Evolutionary conservation across 2,888 invertebrate species (phyloP).

Genomic region (Torymus aiolomorphi): DNA sequence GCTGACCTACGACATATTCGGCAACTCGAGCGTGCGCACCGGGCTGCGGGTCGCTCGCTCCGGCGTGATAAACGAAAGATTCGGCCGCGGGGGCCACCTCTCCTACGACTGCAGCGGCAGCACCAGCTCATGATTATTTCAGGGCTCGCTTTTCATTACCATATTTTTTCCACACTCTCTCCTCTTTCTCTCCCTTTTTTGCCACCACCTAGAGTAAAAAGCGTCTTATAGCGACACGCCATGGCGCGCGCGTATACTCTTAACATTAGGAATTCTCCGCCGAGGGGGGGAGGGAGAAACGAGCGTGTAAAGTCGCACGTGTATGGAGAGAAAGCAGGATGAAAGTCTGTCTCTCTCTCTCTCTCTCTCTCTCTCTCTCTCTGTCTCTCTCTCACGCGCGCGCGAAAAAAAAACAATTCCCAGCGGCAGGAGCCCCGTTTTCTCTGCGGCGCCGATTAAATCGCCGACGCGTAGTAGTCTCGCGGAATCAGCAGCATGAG

Average conservation of each 20-base stretch:
- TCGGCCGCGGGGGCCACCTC: background rate
- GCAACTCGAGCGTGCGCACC: constrained; percentile 31
- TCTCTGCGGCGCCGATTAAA: constrained; percentile 56
- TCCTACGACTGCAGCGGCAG: background rate
- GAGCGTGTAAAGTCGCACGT: background rate
- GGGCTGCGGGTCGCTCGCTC: background rate
- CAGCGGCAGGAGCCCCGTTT: constrained; percentile 17
- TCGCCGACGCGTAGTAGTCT: constrained; percentile 44
- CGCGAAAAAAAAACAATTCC: constrained; percentile 40
- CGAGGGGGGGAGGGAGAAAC: background rate
- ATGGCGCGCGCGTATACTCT: background rate
- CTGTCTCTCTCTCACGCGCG: too few species aligned
- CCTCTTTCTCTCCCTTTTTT: background rate
- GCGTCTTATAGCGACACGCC: too few species aligned
- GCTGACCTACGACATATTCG: constrained; percentile 57
- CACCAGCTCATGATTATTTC: constrained; percentile 53
- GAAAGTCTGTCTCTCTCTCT: background rate
- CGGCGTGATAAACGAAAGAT: constrained; percentile 50
- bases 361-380: too few species aligned
- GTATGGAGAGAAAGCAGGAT: constrained; percentile 9
- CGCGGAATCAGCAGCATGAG: background rate
- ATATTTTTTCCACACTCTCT: constrained; percentile 41
- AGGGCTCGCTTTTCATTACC: constrained; percentile 49
- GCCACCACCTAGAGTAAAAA: background rate
- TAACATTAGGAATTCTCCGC: background rate